Evolutionary conservation across 2,888 invertebrate genomes (phyloP).

Genomic region (Trichopoda pennipes): DNA sequence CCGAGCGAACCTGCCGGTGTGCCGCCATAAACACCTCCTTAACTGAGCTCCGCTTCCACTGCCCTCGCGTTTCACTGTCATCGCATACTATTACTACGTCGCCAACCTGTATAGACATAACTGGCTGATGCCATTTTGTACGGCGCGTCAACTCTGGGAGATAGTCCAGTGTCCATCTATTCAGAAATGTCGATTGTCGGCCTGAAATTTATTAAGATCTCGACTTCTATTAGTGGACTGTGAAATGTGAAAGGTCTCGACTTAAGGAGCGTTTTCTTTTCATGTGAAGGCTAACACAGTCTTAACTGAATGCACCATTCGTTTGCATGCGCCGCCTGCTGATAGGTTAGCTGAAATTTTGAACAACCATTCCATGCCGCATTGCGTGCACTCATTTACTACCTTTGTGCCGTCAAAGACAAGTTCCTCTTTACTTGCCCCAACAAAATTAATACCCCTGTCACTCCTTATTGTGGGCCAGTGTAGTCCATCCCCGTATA

Average conservation of each 20-base stretch:
- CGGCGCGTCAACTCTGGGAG: conserved; percentile 47
- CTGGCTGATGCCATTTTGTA: conserved; percentile 34
- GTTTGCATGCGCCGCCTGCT: conserved; percentile 53
- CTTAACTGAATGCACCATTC: neutral
- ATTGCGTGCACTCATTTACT: conserved; percentile 43
- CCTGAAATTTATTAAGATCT: neutral
- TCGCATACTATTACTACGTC: conserved; percentile 61
- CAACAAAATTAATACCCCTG: conserved; percentile 53
- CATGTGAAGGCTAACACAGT: neutral
- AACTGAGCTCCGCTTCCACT: neutral
- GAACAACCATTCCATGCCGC: conserved; percentile 64
- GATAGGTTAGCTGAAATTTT: conserved; percentile 65
- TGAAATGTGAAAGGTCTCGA: conserved; percentile 60
- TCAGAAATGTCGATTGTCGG: too few species aligned
- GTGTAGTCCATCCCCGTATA: conserved; percentile 67
- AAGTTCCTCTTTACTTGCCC: conserved; percentile 55
- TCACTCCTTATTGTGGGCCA: conserved; percentile 59
- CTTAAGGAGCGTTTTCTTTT: conserved; percentile 23
- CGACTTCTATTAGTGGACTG: conserved; percentile 61
- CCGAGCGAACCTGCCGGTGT: neutral
- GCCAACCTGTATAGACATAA: conserved; percentile 47
- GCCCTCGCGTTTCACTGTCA: neutral
- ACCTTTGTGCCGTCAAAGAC: neutral
- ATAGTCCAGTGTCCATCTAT: conserved; percentile 28
- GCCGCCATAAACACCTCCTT: neutral